Conservation (phyloP, 2,888 invertebrate species). For the Mamestra brassicae region DNA sequence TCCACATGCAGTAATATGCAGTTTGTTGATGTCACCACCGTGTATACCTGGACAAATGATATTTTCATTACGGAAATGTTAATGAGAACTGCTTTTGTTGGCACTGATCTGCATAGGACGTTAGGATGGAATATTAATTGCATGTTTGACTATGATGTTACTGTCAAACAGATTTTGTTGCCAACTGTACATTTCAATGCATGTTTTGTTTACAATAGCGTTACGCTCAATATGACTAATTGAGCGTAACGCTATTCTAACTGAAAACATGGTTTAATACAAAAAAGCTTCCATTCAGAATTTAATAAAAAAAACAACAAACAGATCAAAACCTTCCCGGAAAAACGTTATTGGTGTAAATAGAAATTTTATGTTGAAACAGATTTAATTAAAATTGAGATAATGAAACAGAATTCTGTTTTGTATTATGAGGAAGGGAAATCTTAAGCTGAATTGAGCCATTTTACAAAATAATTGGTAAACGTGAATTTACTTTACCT, state of each 20-base stretch:
- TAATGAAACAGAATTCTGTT: constrained; percentile 7
- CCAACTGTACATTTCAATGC: neutral
- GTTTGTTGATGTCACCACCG: constrained; percentile 88
- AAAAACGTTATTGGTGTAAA: neutral
- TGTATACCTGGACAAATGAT: constrained; percentile 82
- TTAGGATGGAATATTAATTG: constrained; percentile 6
- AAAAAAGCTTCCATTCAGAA: neutral
- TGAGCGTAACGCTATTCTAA: no score
- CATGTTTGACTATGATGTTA: neutral
- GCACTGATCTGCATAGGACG: neutral
- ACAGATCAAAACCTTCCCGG: neutral
- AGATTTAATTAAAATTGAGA: constrained; percentile 2
- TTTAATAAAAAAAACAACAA: neutral
- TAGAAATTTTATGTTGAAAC: neutral
- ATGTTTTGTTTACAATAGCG: neutral
- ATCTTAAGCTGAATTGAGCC: neutral
- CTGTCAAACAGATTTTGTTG: neutral
- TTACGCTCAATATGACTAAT: no score
- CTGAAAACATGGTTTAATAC: neutral
- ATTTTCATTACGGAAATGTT: constrained; percentile 26
- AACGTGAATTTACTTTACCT: constrained; percentile 71
- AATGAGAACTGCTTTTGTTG: constrained; percentile 3
- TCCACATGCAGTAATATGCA: constrained; percentile 88
- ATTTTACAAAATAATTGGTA: neutral
- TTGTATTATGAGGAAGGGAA: neutral